Evolutionary conservation across 2,797 vertebrate genomes (phyloP), one percentile per base, ranked within the genome.

Genomic region (Gadopsis bispinosus): DNA sequence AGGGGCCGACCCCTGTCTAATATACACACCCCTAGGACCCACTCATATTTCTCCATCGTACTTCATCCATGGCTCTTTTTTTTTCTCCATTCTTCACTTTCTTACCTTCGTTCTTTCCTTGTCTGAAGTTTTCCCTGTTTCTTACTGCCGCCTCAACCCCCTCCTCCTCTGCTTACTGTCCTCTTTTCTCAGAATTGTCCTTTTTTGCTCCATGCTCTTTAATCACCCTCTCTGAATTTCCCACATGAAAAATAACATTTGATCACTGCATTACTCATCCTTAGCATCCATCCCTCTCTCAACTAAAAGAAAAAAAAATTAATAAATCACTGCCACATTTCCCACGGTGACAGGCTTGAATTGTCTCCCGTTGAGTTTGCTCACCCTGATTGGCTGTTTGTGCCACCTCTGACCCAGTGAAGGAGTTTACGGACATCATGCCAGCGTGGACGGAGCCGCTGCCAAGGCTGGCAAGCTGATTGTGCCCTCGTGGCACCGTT

Each of bases 391-490:
- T 98, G 95, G 96, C 96, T 83, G 96, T 97, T 91, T 99, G 97
- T 8, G 96, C 96, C 83, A 97, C 95, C 88, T 99, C 97, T 0
- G 97, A 98, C 83, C 97, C 97, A 0, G 96, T 96, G 93, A 98
- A 99, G 76, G 97, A 98, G 82, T 99, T 99, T 54, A 98, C 97
- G 2, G 97, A 94, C 97, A 99, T 99, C 97, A 98, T 98, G 73
- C 97, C 97, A 1, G 97, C 95, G 0, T 98, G 97, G 83, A 98
- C 97, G 0, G 97, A 97, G 70, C 96, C 96, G 84, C 97, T 97
- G 85, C 96, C 95, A 51, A 98, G 96, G 19, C 97, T 92, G 0
- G 96, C 94, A 31, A 99, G 96, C 94, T 99, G 97, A 94, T 97
- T 98, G 93, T 99, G 97, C 84, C 97, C 97, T 86, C 97, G 96